These are phyloP conservation scores for Pseudomugil tenellus DNA, from an alignment of 2,797 vertebrate species.

Conservation along the genomic window DNA sequence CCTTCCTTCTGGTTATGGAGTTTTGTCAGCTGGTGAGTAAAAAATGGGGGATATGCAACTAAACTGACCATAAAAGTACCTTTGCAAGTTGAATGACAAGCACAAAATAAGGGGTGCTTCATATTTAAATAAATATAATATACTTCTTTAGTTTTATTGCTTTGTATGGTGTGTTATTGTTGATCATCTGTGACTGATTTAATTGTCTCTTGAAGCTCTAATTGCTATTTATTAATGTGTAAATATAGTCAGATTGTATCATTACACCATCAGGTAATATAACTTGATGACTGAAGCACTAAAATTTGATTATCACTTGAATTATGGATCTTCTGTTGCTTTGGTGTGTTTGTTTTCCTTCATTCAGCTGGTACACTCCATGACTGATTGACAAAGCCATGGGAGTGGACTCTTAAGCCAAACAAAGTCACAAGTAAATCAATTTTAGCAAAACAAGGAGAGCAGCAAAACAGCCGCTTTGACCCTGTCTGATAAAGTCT, in stretches of 20 bases:
- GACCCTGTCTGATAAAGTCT: slow-evolving; percentile 36
- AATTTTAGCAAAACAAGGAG: slow-evolving; percentile 44
- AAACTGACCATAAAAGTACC: background rate
- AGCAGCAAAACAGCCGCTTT: slow-evolving; percentile 37
- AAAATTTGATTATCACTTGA: background rate
- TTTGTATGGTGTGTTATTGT: background rate
- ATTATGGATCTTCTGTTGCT: slow-evolving; percentile 14
- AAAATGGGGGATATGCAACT: slow-evolving; percentile 24
- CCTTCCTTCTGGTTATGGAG: slow-evolving; percentile 93
- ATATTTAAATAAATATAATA: slow-evolving; percentile 10
- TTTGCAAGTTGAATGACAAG: background rate
- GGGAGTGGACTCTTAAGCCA: slow-evolving; percentile 43
- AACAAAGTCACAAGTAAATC: slow-evolving; percentile 61
- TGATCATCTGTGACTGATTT: background rate
- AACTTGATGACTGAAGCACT: background rate
- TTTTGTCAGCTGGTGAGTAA: slow-evolving; percentile 92
- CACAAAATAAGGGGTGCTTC: background rate
- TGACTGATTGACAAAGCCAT: slow-evolving; percentile 57
- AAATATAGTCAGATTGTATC: background rate
- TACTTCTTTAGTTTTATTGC: background rate
- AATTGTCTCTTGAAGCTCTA: background rate
- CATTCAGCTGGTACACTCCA: slow-evolving; percentile 37
- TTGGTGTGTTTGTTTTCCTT: slow-evolving; percentile 41
- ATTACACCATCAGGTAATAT: slow-evolving; percentile 3
- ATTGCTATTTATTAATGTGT: background rate